Evolutionary conservation across 2,888 invertebrate species (phyloP), one percentile per base, ranked within the genome.

Genomic region (Acleris laterana): DNA sequence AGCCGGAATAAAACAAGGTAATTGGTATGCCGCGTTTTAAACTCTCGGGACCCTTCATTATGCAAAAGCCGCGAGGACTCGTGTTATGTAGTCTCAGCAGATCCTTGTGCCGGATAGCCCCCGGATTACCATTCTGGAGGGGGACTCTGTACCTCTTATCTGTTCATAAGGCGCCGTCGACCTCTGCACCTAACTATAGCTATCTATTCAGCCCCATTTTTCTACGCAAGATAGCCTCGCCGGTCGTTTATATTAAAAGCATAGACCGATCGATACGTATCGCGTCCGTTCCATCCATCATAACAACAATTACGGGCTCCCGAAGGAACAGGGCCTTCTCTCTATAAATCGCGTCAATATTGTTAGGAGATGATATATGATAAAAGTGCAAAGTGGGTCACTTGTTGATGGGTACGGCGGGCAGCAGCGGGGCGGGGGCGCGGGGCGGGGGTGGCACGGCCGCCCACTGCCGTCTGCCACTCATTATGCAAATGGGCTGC

Each of bases 401-500:
- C 78, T 75, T 75, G 78, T 77, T 75, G 76, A 75, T 71, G 72
- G 70, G 73, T 70, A 72, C 44, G 53, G 48, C n/a, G 7, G 52
- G 61, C 70, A 70, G 72, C 71, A 71, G 71, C 74, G 68, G 68
- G 73, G 70, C 72, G 71, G 72, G 71, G 71, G 55, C 19, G 53
- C 44, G 20, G 20, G 55, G 16, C 32, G 48, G 42, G 59, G 5
- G 52, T 48, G 58, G 71, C 70, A 74, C 69, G 70, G 72, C 71
- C 72, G 71, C 74, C 71, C 72, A 71, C 74, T 68, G 63, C 71
- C 72, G 71, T 83, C 74, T 68, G 64, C 71, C 72, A 72, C 83
- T 86, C 82, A 85, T 85, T 86, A 89, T 88, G 88, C 83, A 89
- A 89, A 85, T 85, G 80, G 85, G 84, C 80, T 83, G 84, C 75